Evolutionary conservation across 2,113 vertebrate species (phyloP), one percentile per base, ranked within the genome.

Genomic region (Tinamus guttatus): DNA sequence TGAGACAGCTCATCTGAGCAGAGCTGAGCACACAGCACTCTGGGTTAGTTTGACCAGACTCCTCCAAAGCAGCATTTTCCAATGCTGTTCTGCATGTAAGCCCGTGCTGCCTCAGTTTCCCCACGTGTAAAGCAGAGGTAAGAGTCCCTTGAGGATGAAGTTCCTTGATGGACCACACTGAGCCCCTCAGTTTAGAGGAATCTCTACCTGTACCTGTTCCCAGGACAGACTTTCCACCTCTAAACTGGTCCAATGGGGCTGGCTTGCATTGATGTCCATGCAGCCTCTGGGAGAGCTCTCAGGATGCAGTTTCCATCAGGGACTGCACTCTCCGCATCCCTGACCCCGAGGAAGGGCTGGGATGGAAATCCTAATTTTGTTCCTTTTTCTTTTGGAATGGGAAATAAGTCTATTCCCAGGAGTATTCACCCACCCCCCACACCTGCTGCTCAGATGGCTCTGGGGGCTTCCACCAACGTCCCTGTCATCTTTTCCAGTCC

Each of bases 401-500:
- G 36, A 21, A 32, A 14, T 16, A 9, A 7, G 9, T 12, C 24
- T 5, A 0, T 77, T 54, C 47, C 13, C 40, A 49, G 78, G 9
- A 34, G 11, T 19, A 24, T n/a, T 47, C 0, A 0, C 6, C 13
- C 20, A 24, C 32, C 76, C 13, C 30, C 1, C 0, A 36, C 34
- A n/a, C 52, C 69, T 38, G 38, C 9, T 64, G 71, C 32, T 75
- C 60, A 56, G 60, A 10, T 6, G 32, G 25, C 52, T 58, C 30
- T 13, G 56, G 22, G 13, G 22, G 16, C 41, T 28, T 3, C 8
- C n/a, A 20, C 13, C n/a, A 13, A 36, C 0, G 0, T 79, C 24
- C 20, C 36, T 16, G 28, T 6, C 32, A 21, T 27, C 21, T 65
- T 20, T 6, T 82, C 43, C 49, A 41, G 59, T 5, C 59, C 43